Conservation (phyloP, 2,797 vertebrate species). For the Sebastes aleutianus region DNA sequence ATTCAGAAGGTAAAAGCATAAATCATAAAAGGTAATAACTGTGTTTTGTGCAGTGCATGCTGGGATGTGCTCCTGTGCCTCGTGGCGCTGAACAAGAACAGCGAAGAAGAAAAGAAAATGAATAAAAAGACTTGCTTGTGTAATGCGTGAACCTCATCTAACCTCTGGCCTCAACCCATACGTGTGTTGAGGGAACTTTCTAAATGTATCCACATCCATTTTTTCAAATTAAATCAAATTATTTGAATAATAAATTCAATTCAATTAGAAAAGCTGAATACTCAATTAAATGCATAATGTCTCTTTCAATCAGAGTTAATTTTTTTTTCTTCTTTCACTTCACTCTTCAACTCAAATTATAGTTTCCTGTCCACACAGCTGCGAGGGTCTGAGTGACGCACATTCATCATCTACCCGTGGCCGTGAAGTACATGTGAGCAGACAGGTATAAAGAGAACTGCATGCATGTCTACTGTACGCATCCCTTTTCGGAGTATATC, state of each 20-base stretch:
- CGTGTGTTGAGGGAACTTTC: neutral
- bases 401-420: neutral
- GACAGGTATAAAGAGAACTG: neutral
- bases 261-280: neutral
- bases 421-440: neutral
- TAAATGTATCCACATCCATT: neutral
- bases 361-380: neutral
- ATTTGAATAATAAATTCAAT: neutral
- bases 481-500: neutral
- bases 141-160: neutral
- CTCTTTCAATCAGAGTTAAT: neutral
- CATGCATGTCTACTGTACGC: too few relatives aligned
- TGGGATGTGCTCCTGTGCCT: neutral
- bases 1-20: neutral
- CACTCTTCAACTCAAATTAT: neutral
- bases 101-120: neutral
- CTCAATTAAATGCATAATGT: neutral
- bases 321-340: neutral
- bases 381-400: neutral
- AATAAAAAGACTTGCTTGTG: neutral
- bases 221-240: neutral
- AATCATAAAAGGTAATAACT: neutral
- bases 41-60: conserved; percentile 1
- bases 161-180: neutral
- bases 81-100: neutral